Conservation (phyloP, 2,113 vertebrate genomes). For the Nesogale talazaci region DNA sequence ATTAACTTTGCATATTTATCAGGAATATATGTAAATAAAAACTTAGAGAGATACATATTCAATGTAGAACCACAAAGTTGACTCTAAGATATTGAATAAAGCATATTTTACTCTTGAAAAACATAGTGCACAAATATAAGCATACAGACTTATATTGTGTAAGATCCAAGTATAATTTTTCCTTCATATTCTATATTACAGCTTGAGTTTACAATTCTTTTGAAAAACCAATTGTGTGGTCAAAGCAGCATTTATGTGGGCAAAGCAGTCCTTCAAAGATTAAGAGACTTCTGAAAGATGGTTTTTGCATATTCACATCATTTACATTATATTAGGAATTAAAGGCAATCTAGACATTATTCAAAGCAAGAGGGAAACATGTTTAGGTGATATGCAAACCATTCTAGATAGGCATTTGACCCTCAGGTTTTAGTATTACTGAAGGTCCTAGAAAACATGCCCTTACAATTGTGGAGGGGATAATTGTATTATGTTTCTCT, state of each 20-base stretch:
- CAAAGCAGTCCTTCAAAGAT: neutral
- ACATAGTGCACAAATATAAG: slow-evolving; percentile 64
- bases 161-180: slow-evolving; percentile 32
- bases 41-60: slow-evolving; percentile 70
- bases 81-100: slow-evolving; percentile 61
- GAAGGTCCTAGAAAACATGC: no score
- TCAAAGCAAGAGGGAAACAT: no score
- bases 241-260: neutral
- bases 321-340: no score
- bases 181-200: neutral
- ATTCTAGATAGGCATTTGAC: no score
- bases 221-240: neutral
- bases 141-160: slow-evolving; percentile 66
- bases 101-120: slow-evolving; percentile 64
- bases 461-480: no score
- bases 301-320: no score
- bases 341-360: no score
- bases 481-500: slow-evolving; percentile 42
- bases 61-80: slow-evolving; percentile 40
- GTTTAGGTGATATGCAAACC: no score
- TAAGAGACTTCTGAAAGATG: neutral
- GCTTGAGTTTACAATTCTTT: no score
- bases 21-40: slow-evolving; percentile 42
- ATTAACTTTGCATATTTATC: slow-evolving; percentile 42
- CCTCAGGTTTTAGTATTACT: no score